Base-by-base conservation (phyloP, 1,140 invertebrate genomes). In the Conus betulinus region DNA sequence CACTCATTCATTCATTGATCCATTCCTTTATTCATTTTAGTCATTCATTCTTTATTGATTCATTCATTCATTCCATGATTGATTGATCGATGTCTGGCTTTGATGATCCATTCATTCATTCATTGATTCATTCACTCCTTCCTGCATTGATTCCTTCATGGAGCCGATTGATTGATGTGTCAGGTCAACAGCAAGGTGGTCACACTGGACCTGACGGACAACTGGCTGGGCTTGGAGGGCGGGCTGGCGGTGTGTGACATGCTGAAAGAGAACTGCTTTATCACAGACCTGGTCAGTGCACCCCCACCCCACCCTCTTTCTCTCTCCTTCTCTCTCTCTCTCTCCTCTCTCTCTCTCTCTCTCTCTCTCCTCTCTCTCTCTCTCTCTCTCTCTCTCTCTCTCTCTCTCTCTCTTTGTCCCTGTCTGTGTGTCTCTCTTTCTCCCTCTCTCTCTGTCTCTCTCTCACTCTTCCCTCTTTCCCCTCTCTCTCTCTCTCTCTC, bases 201-300 rank as follows among this genome's bases (percentile, higher is more conserved):
- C 53, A 91, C 92, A n/a, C 90, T 95, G 51, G 93, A 95, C 89
- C 87, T 95, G 20, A 92, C 91, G 85, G 95, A 95, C 91, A 95
- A 95, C 88, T 95, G 94, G 93, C 90, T 95, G 17, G 94, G 93
- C 1, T 79, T 87, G 20, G 85, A 92, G 15, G 94, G 94, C 52
- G 94, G 94, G 5, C 71, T 91, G n/a, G 91, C 93, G 27, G 88
- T 95, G 0, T 94, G 93, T 93, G 93, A 95, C 52, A 95, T 95
- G 94, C 91, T 95, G 17, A 94, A 92, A 87, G 95, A 95, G 91
- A 95, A 95, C 89, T 95, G 94, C 82, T 95, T 94, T 85, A 95
- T 95, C 53, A 92, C 93, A 71, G 90, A 94, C 78, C 78, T 95
- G 89, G 95, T 95, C 89, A 92, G 92, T 91, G 82, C n/a, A n/a